Base-by-base conservation (phyloP, 1,140 invertebrate species). In the Drosophila albomicans region DNA sequence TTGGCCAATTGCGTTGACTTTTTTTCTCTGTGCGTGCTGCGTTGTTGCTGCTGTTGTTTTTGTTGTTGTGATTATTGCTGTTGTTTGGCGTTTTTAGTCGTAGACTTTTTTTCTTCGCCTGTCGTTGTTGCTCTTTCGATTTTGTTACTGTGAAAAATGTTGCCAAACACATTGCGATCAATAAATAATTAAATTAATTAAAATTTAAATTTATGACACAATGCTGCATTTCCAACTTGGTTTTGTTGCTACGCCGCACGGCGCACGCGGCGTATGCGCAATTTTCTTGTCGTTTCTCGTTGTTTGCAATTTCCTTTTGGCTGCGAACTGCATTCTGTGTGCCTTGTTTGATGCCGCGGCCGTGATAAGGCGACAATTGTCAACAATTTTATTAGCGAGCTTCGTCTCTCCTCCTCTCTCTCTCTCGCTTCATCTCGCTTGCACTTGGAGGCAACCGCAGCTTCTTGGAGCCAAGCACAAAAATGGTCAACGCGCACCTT, bases 141-240 rank as follows among this genome's bases (percentile, higher is more conserved):
- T 52, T 67, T 59, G 45, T 54, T 61, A 49, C 54, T 72, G 57
- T 58, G 62, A 65, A 75, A 71, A 76, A 75, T 75, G 72, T 75
- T 70, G 72, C 72, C 72, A 75, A 84, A 68, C 76, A 79, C 76
- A 62, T 57, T 72, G 64, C 80, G 52, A 77, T 69, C 79, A 81
- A 88, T 88, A 87, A 87, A 88, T 88, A 88, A 88, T 84, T 88
- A 87, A 88, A 87, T 87, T 87, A 88, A 87, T 88, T 87, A 87
- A 84, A 88, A 88, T 87, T 84, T 78, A 88, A 87, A 87, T 84
- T 87, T 88, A 88, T 88, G 81, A 72, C 81, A 58, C 78, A 67
- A 76, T 84, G 80, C 61, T 20, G 35, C 59, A 75, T 82, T 85
- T 76, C 75, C 79, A 86, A 73, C 59, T 65, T 68, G 62, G 54